Percentiles rank a stretch among this genome's conserved stretches.
These are phyloP conservation scores for Myxocyprinus asiaticus DNA, from an alignment of 2,113 vertebrate genomes.

Conservation along the genomic window DNA sequence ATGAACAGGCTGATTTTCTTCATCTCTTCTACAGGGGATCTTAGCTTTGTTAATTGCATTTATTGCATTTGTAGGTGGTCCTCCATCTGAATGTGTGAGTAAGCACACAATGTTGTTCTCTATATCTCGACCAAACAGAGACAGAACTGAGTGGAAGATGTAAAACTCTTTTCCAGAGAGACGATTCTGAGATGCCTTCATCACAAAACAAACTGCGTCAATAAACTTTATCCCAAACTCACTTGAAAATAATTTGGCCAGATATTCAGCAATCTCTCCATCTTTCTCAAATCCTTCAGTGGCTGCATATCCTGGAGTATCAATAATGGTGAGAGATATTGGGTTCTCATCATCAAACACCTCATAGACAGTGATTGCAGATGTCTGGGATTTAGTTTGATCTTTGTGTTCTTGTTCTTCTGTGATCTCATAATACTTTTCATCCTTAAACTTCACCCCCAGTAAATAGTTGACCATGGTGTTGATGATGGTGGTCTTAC, in stretches of 20 bases:
- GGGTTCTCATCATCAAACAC: conserved; percentile 15
- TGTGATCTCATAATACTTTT: conserved; percentile 47
- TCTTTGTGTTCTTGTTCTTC: conserved; percentile 34
- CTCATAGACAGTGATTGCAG: conserved; percentile 52
- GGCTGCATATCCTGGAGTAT: conserved; percentile 35
- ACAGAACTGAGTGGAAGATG: conserved; percentile 29
- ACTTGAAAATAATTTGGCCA: conserved; percentile 14
- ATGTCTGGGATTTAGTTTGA: conserved; percentile 53
- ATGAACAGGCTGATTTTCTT: neutral
- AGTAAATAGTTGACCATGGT: conserved; percentile 54
- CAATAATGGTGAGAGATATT: conserved; percentile 29
- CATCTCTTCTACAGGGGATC: neutral
- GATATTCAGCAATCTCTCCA: conserved; percentile 1
- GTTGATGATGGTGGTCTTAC: conserved; percentile 57
- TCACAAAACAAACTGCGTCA: conserved; percentile 32
- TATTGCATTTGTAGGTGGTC: neutral
- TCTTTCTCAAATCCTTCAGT: conserved; percentile 18
- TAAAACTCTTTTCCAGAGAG: neutral
- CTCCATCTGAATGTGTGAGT: neutral
- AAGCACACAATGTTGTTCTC: conserved; percentile 26
- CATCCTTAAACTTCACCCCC: conserved; percentile 43
- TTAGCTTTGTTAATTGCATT: neutral
- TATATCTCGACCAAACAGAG: conserved; percentile 25
- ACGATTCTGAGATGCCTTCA: neutral
- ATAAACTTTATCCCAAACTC: conserved; percentile 3